Evolutionary conservation across 2,888 invertebrate species (phyloP).

Genomic region (Ormyrus thymus): DNA sequence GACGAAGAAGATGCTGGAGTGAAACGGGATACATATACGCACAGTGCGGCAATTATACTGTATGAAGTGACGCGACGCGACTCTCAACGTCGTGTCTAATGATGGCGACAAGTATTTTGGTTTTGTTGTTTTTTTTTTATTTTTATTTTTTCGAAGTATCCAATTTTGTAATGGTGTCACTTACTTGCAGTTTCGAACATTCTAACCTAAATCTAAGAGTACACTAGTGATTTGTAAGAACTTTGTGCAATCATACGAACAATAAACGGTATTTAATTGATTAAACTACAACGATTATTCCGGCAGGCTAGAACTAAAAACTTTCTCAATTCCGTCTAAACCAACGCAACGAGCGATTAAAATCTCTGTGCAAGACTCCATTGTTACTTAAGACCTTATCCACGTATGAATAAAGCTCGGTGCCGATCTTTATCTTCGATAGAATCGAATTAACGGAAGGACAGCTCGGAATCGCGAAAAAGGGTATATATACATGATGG

Average conservation of each 20-base stretch:
- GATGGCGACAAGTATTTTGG: slow-evolving; percentile 11
- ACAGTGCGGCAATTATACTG: not conserved
- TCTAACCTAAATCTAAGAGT: no score
- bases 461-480: no score
- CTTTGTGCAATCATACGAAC: no score
- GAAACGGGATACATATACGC: slow-evolving; percentile 15
- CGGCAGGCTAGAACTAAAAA: no score
- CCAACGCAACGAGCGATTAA: no score
- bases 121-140: not conserved
- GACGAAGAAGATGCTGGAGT: slow-evolving; percentile 36
- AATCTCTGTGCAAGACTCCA: no score
- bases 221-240: no score
- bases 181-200: not conserved
- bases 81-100: slow-evolving; percentile 15
- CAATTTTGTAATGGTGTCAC: not conserved
- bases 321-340: no score
- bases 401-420: not conserved
- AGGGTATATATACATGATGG: not conserved
- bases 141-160: no score
- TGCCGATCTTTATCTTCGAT: not conserved
- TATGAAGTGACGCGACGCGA: slow-evolving; percentile 17
- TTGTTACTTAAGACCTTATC: no score
- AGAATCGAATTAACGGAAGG: slow-evolving; percentile 3
- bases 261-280: no score
- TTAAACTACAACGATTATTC: no score